Evolutionary conservation across 2,888 invertebrate species (phyloP), one percentile per base, ranked within the genome.

Genomic region (Drosophila prostipennis): DNA sequence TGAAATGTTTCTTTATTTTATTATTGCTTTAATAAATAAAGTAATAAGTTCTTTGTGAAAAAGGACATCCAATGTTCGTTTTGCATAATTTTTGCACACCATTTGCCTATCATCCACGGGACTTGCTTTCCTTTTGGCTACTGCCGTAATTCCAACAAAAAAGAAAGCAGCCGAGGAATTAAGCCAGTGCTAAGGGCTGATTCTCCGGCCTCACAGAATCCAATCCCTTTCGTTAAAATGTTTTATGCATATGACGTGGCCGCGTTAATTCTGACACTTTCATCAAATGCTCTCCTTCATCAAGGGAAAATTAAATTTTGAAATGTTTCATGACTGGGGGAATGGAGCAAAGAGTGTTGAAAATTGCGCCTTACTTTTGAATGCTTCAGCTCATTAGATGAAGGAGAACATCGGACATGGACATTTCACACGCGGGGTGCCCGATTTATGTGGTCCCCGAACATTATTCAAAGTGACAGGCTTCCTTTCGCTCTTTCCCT

Each of bases 381-480:
- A 23, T 29, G 60, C 37, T 52, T 54, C 61, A 61, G 72, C 74
- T 80, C 74, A 81, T 87, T 84, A 81, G 65, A 72, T 16, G 40
- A 37, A 49, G 14, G 61, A 29, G 29, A 32, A 70, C 48, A 26
- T 67, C 5, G 52, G 43, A 43, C 69, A 39, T 49, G 51, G 48
- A 71, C 64, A 71, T 55, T 77, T 77, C 49, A 72, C 65, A 67
- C 46, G 65, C 68, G 67, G 63, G 63, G 65, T 55, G 19, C 46
- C 55, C 79, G 74, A 76, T 80, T 87, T 87, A 76, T 78, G 76
- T 59, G 70, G 37, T 37, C 59, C 56, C 73, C 52, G 55, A 63
- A 68, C 78, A 78, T 84, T 80, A 78, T 76, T 78, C 74, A 81
- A 78, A 80, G 64, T 72, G 87, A 80, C 80, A 80, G 75, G 60